Evolutionary conservation across 2,888 invertebrate genomes (phyloP).

Genomic region (Hydriomena furcata): DNA sequence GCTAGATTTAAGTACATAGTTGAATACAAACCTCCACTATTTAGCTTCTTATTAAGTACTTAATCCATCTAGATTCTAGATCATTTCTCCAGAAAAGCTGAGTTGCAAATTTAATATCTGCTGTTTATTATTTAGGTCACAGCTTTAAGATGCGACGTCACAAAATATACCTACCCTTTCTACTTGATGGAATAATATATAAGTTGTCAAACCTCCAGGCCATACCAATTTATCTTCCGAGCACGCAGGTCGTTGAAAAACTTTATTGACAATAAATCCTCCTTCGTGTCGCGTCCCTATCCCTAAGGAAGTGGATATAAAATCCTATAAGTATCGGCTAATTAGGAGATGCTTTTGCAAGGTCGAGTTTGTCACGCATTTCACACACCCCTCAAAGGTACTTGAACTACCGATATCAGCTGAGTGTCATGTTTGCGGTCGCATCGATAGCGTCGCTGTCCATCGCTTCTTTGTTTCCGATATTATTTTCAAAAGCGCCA

Average conservation of each 20-base stretch:
- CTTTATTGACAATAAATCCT: constrained; percentile 25
- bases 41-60: no score
- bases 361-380: constrained; percentile 54
- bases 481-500: constrained; percentile 3
- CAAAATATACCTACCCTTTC: constrained; percentile 14
- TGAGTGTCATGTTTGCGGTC: constrained; percentile 30
- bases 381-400: constrained; percentile 52
- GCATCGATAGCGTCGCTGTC: constrained; percentile 33
- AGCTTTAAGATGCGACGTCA: constrained; percentile 29
- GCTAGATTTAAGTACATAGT: no score
- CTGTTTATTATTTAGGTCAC: constrained; percentile 38
- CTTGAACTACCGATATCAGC: constrained; percentile 21
- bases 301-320: constrained; percentile 21
- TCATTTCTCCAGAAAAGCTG: neutral
- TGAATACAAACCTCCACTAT: no score
- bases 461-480: constrained; percentile 35
- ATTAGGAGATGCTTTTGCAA: constrained; percentile 39
- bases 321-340: constrained; percentile 22
- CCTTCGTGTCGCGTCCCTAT: constrained; percentile 22
- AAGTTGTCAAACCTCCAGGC: constrained; percentile 1
- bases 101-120: constrained; percentile 3
- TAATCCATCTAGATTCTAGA: neutral
- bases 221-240: constrained; percentile 11
- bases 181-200: constrained; percentile 12
- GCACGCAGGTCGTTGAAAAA: constrained; percentile 16